Percentiles rank a stretch among this genome's conserved stretches.
These are phyloP conservation scores for Penelope pileata DNA, from an alignment of 2,113 vertebrate genomes.

Conservation along the genomic window DNA sequence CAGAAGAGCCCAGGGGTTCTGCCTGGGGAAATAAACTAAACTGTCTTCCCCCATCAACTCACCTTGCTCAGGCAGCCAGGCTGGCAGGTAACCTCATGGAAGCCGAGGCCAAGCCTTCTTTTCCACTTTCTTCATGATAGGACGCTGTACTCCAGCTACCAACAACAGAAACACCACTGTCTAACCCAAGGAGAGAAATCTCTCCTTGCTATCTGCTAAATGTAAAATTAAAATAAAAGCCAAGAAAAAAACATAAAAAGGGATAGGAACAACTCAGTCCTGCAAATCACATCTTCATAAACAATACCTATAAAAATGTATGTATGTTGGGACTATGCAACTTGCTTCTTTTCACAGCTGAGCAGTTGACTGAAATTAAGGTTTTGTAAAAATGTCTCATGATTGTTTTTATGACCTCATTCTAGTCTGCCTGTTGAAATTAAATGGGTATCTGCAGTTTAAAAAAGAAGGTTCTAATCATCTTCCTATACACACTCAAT, in stretches of 20 bases:
- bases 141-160: not conserved
- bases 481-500: not conserved
- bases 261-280: not conserved
- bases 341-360: not conserved
- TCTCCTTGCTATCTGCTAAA: not conserved
- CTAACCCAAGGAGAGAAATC: not conserved
- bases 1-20: not conserved
- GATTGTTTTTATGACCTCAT: fast-evolving
- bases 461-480: not conserved
- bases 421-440: not conserved
- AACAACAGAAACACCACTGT: not conserved
- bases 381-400: not conserved
- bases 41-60: not conserved
- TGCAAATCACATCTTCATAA: not conserved
- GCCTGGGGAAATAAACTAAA: not conserved
- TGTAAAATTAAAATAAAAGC: not conserved
- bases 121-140: not conserved
- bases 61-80: not conserved
- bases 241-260: not conserved
- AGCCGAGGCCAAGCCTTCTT: not conserved
- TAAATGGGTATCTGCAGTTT: not conserved
- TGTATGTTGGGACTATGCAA: fast-evolving
- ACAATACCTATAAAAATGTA: not conserved
- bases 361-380: not conserved
- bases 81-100: not conserved